Evolutionary conservation across 2,113 vertebrate species (phyloP), one percentile per base, ranked within the genome.

Genomic region (Polypterus senegalus): DNA sequence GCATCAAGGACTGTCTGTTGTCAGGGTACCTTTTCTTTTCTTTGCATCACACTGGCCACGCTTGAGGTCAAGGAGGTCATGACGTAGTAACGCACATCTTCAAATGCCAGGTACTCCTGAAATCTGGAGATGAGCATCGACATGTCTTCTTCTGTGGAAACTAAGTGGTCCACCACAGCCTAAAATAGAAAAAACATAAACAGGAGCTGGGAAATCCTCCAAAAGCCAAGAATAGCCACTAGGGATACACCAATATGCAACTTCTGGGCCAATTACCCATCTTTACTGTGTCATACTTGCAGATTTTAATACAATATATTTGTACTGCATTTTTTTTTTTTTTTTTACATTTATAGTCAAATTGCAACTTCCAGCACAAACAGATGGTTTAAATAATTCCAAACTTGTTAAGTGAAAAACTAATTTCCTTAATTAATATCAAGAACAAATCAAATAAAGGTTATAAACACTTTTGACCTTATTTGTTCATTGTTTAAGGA

Each of bases 41-140:
- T 84, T 0, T 79, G 78, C 86, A 81, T 88, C 55, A 91, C 79
- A 54, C 68, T 71, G 54, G 73, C 75, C 5, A 85, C 2, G 2
- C 51, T 74, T 60, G 81, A 57, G 4, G 84, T 71, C 6, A 87
- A 75, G 0, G 76, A 79, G 68, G 82, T 88, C 81, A 92, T 94
- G 2, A 86, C 77, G 1, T 97, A 96, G 77, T 84, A 97, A 5
- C 94, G 86, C 8, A 97, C 51, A 0, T 99, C 96, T 0, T 88
- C 89, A 1, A 89, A 83, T 46, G 94, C 89, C 49, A 97, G 67
- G 27, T 85, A 93, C 47, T 92, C 88, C 69, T 88, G 89, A 66
- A 94, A 95, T 69, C 85, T 88, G 46, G 88, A 89, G 70, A 95
- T 89, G 6, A 95, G 84, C 49, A 89, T 75, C 0, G 88, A 73